Base-by-base conservation (phyloP, 1,140 invertebrate genomes). In the Orussus abietinus region DNA sequence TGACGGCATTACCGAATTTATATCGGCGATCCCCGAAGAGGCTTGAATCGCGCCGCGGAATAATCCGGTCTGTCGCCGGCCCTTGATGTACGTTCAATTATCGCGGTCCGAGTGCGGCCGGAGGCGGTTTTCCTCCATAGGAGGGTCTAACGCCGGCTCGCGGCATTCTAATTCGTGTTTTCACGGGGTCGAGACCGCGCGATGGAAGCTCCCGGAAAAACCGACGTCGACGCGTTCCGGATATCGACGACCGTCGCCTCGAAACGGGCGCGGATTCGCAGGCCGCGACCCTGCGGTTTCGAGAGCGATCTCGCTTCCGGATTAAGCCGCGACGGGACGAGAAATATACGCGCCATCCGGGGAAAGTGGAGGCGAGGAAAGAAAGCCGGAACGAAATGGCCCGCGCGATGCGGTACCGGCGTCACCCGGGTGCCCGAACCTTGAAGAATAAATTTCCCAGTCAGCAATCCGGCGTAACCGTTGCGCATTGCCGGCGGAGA, bases 1-100 rank as follows among this genome's bases (percentile, higher is more conserved):
- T 69, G 64, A 67, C 64, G 54, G 63, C 60, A 55, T 69, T 69
- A 69, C 62, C 53, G 57, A 69, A 69, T 69, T 69, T 66, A 69
- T 69, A 60, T 64, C 52, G 52, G 51, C 44, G 43, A 49, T 53
- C 55, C 49, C 34, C 45, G 43, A 37, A 31, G 40, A 44, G 46
- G 38, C 41, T 48, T 64, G 66, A 62, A 64, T 60, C 55, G 52
- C 29, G 51, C 44, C 48, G 44, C 35, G 45, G 51, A 58, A 64
- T 64, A 56, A 56, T 56, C 57, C 44, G n/a, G 17, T 33, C 33
- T 31, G 25, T 42, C 20, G 22, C 13, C 19, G 9, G 13, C 35
- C 37, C 55, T 58, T 61, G 56, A 62, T 58, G 54, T 64, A 60
- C 55, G 58, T 59, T 55, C 53, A 57, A 62, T 62, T 60, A 63